phyloP scores from a whole-genome alignment of 1,140 invertebrate species.

The Periplaneta americana region DNA sequence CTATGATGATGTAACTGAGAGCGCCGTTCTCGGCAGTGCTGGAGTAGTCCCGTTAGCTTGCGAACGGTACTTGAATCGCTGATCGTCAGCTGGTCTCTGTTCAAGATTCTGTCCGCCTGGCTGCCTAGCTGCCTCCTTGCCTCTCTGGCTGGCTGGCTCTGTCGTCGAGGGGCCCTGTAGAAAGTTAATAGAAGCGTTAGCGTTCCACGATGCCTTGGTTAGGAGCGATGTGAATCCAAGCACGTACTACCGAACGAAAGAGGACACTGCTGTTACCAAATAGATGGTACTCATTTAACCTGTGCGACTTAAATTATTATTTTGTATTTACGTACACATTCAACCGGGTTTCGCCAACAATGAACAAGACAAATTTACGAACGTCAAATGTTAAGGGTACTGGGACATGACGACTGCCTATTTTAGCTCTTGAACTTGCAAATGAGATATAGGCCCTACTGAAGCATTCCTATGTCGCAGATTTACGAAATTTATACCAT shows the following conservation, averaged over 20 bases:
- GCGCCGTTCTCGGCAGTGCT: no score
- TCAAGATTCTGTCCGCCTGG: not conserved
- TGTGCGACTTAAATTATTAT: no score
- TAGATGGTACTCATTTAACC: no score
- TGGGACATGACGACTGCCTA: no score
- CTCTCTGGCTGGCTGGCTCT: not conserved
- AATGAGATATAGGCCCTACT: no score
- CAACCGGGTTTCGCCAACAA: no score
- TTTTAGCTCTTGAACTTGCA: no score
- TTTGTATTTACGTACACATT: no score
- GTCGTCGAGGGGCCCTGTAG: not conserved
- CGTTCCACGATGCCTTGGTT: not conserved
- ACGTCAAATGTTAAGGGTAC: no score
- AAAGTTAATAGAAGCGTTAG: not conserved
- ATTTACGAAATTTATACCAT: no score
- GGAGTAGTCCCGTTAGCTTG: not conserved
- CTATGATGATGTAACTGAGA: not conserved
- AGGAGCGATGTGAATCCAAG: not conserved
- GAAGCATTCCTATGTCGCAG: no score
- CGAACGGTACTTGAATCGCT: not conserved
- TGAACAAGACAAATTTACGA: no score
- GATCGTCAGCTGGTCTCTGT: not conserved
- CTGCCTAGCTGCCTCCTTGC: not conserved
- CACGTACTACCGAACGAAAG: not conserved
- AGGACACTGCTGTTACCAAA: not conserved